These are phyloP conservation scores for Psittacus erithacus DNA, from an alignment of 2,113 vertebrate species.

Conservation along the genomic window DNA sequence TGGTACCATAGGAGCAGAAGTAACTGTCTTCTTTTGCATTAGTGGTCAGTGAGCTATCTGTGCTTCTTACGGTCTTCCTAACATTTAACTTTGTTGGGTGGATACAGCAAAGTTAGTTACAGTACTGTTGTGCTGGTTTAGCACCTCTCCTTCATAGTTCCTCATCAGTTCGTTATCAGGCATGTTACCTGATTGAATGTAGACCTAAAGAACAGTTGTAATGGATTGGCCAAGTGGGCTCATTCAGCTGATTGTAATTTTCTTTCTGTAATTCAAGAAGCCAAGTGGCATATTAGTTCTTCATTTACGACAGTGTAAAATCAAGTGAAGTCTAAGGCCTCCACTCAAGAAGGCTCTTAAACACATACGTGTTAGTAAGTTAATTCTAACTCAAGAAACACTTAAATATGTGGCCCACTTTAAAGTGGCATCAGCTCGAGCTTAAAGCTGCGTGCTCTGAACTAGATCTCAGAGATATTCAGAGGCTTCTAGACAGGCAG, in stretches of 20 bases:
- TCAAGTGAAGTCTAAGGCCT: background rate
- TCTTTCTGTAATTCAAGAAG: constrained; percentile 17
- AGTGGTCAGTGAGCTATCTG: background rate
- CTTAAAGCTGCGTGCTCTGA: background rate
- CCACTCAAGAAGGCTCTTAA: background rate
- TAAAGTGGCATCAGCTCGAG: background rate
- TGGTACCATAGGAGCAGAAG: background rate
- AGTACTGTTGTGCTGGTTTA: background rate
- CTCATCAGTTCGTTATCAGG: background rate
- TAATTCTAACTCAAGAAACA: background rate
- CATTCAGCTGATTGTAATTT: background rate
- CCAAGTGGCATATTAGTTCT: background rate
- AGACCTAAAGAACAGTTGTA: background rate
- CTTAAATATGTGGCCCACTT: background rate
- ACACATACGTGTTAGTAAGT: background rate
- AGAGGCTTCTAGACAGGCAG: background rate
- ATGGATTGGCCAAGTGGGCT: constrained; percentile 12
- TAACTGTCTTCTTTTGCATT: background rate
- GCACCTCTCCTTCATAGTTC: background rate
- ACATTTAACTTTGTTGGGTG: background rate
- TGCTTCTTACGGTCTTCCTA: background rate
- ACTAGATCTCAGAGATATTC: background rate
- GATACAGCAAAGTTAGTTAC: background rate
- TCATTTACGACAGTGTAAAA: background rate
- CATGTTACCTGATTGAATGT: background rate